A percentile compares a stretch with the other conserved stretches of the same genome.
phyloP scores from a whole-genome alignment of 2,113 vertebrate species.

The Cricetomys ansorgei region DNA sequence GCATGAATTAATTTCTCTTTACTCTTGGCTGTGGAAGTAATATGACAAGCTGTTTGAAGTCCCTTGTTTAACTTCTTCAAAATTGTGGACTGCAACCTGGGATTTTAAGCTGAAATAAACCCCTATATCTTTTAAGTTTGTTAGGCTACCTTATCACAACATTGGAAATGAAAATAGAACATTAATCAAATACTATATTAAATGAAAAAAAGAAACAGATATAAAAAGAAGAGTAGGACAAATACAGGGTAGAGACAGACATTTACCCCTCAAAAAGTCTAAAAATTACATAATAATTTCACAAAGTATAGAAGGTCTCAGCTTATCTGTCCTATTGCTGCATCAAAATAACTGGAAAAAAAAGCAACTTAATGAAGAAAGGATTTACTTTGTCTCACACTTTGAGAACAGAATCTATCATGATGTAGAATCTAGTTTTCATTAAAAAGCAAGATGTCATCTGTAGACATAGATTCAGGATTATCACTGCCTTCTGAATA shows the following conservation, averaged over 20 bases:
- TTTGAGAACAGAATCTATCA: background rate
- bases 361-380: background rate
- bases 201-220: background rate
- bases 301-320: background rate
- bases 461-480: too few species aligned
- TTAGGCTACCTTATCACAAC: background rate
- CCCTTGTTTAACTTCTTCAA: background rate
- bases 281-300: background rate
- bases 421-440: background rate
- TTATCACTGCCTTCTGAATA: too few species aligned
- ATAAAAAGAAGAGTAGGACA: background rate
- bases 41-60: background rate
- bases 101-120: background rate
- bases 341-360: background rate
- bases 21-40: background rate
- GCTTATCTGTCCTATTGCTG: background rate
- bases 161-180: background rate
- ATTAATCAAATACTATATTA: background rate
- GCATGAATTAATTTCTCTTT: background rate
- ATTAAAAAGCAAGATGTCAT: background rate
- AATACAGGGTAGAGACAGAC: background rate
- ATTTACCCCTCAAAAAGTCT: background rate
- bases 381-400: background rate
- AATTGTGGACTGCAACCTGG: background rate
- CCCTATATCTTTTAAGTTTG: background rate